Conservation (phyloP, 23 tunicate genomes). For the Clavelina lepadiformis region DNA sequence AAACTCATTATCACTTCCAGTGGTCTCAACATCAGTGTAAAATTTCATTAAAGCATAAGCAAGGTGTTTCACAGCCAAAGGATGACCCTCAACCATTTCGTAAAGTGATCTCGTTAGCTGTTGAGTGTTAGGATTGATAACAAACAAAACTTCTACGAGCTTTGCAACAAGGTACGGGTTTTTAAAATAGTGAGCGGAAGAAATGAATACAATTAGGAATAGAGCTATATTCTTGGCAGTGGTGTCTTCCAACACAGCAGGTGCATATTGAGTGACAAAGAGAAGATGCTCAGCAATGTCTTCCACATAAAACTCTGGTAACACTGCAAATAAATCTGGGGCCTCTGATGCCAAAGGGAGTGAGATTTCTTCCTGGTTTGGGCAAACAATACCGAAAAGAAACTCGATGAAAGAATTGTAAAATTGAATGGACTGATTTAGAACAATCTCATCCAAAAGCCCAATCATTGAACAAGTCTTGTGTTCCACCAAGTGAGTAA, state of each 20-base stretch:
- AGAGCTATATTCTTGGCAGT: conserved; percentile 24
- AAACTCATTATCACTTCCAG: conserved; percentile 90
- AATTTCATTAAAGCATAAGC: conserved; percentile 90
- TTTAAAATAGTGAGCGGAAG: conserved; percentile 71
- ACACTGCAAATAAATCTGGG: conserved; percentile 44
- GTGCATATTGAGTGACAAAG: conserved; percentile 62
- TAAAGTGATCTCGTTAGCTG: conserved; percentile 42
- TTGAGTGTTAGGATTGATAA: conserved; percentile 52
- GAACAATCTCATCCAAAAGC: conserved; percentile 46
- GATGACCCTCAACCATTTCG: conserved; percentile 62
- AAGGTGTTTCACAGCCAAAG: conserved; percentile 40
- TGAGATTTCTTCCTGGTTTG: conserved; percentile 11
- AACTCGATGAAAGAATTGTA: conserved; percentile 37
- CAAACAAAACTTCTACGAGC: conserved; percentile 72
- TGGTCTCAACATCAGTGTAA: conserved; percentile 89
- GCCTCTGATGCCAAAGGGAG: conserved; percentile 52
- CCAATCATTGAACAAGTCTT: conserved; percentile 55
- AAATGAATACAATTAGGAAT: conserved; percentile 51
- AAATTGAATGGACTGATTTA: conserved; percentile 31
- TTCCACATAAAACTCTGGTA: conserved; percentile 83
- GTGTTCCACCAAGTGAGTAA: conserved; percentile 18
- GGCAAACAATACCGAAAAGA: conserved; percentile 37
- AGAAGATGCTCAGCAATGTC: conserved; percentile 78
- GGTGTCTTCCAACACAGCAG: conserved; percentile 28
- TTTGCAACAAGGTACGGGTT: conserved; percentile 94